Evolutionary conservation across 2,113 vertebrate genomes (phyloP).

Genomic region (Rostratula benghalensis): DNA sequence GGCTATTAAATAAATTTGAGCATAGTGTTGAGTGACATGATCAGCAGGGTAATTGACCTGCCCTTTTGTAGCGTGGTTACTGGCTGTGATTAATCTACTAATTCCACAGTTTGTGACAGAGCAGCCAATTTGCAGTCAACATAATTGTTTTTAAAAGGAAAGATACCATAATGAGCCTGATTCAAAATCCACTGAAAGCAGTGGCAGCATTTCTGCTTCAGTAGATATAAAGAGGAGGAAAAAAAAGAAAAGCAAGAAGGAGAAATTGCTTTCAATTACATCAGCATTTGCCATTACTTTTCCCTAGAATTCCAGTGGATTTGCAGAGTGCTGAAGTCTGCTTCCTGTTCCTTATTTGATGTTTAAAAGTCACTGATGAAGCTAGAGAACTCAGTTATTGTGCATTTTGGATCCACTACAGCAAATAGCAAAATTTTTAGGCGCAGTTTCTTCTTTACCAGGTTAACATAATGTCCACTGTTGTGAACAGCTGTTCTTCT

Average conservation of each 20-base stretch:
- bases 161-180: not conserved
- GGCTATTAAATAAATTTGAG: not conserved
- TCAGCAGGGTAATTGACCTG: not conserved
- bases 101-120: not conserved
- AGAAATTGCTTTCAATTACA: not conserved
- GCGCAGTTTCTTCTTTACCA: not conserved
- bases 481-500: not conserved
- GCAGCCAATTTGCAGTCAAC: not conserved
- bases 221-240: not conserved
- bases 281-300: not conserved
- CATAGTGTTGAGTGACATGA: not conserved
- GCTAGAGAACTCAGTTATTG: not conserved
- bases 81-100: not conserved
- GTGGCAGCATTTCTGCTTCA: not conserved
- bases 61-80: not conserved
- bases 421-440: not conserved
- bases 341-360: not conserved
- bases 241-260: not conserved
- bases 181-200: not conserved
- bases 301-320: not conserved
- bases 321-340: not conserved
- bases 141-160: not conserved
- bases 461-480: not conserved
- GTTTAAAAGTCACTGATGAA: not conserved
- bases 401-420: not conserved